Percentiles rank a stretch among this genome's conserved stretches.
These are phyloP conservation scores for Halocynthia aurantium DNA, from an alignment of 23 tunicate genomes.

Conservation along the genomic window DNA sequence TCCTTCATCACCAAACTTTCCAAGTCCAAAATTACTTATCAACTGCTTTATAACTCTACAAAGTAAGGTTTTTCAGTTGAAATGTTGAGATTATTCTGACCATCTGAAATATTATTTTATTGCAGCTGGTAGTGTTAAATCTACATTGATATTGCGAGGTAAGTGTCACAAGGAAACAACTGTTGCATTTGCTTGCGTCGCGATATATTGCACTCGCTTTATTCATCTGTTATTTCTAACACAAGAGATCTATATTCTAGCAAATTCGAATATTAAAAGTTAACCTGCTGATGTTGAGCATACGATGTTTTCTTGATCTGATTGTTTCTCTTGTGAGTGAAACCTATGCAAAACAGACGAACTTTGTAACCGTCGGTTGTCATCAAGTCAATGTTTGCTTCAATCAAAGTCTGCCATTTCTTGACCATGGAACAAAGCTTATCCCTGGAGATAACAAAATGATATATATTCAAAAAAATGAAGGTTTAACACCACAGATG, in stretches of 20 bases:
- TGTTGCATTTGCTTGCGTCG: too few relatives aligned
- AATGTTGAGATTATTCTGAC: too few relatives aligned
- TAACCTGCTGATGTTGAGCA: conserved; percentile 87
- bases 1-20: too few relatives aligned
- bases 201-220: too few relatives aligned
- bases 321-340: conserved; percentile 88
- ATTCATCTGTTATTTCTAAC: too few relatives aligned
- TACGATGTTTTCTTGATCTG: conserved; percentile 96
- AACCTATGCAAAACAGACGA: conserved; percentile 83
- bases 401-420: conserved; percentile 95
- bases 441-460: conserved; percentile 37
- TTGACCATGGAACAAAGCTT: conserved; percentile 96
- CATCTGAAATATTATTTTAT: too few relatives aligned
- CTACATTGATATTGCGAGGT: conserved; percentile 8
- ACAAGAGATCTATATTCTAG: too few relatives aligned
- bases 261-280: neutral
- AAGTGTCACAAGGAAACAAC: conserved; percentile 10
- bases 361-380: conserved; percentile 94
- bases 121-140: conserved; percentile 16
- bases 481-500: too few relatives aligned
- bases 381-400: conserved; percentile 67
- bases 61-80: too few relatives aligned
- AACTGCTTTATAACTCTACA: too few relatives aligned
- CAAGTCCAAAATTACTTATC: too few relatives aligned
- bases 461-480: too few relatives aligned